phyloP scores from a whole-genome alignment of 2,113 vertebrate species.

The Tapirus terrestris region DNA sequence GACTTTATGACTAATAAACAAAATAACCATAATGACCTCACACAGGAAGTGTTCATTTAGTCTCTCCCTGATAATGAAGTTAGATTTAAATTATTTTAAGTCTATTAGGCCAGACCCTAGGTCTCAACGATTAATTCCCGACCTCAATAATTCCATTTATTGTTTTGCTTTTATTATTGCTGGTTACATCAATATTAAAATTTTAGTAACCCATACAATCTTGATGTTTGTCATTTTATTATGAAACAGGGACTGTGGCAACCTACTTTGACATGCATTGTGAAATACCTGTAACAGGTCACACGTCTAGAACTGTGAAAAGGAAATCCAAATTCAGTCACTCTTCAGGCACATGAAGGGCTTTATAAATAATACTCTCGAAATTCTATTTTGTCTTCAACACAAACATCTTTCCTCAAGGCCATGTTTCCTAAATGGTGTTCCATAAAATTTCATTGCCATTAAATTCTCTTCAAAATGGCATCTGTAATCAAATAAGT shows the following conservation, averaged over 20 bases:
- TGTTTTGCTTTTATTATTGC: background rate
- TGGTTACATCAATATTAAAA: background rate
- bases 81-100: background rate
- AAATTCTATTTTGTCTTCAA: slow-evolving; percentile 24
- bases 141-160: background rate
- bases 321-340: background rate
- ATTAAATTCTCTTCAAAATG: slow-evolving; percentile 1
- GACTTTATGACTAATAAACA: background rate
- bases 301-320: background rate
- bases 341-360: background rate
- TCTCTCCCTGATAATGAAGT: background rate
- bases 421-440: background rate
- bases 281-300: background rate
- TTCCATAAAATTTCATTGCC: background rate
- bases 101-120: background rate
- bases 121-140: background rate
- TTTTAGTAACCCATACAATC: background rate
- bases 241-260: background rate
- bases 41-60: background rate
- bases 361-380: slow-evolving; percentile 22
- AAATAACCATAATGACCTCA: background rate
- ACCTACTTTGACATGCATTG: background rate
- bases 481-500: background rate
- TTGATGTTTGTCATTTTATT: background rate
- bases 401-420: background rate